Conservation (phyloP, 2,888 invertebrate species). For the Rotaria socialis region DNA sequence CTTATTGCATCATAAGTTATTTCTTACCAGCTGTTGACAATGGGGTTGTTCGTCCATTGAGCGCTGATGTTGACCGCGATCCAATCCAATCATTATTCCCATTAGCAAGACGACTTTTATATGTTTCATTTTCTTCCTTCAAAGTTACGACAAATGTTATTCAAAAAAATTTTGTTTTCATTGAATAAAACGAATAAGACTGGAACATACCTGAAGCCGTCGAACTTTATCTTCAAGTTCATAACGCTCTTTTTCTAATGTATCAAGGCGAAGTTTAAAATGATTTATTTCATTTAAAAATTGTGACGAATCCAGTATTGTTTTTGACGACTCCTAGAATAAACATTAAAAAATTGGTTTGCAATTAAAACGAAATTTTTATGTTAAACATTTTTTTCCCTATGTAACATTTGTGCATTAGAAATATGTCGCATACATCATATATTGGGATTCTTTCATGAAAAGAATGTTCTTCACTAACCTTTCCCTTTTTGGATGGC, state of each 20-base stretch:
- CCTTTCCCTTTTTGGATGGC: not conserved
- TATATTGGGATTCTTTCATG: not conserved
- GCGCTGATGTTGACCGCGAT: conserved; percentile 6
- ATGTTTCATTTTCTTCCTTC: conserved; percentile 28
- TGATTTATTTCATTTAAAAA: conserved; percentile 33
- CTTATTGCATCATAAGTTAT: not conserved
- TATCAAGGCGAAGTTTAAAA: conserved; percentile 9
- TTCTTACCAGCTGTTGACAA: not conserved
- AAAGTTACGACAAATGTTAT: not conserved
- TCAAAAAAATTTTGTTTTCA: no score
- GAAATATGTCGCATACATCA: not conserved
- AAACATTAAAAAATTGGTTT: not conserved
- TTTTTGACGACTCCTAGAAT: not conserved
- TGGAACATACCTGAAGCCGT: not conserved
- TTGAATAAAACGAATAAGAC: not conserved
- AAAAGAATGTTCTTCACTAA: not conserved
- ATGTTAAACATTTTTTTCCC: no score
- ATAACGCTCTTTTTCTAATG: conserved; percentile 35
- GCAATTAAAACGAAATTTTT: not conserved
- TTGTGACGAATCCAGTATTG: not conserved
- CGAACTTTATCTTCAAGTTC: conserved; percentile 35
- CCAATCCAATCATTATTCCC: not conserved
- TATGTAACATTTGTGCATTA: not conserved
- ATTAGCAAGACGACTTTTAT: not conserved
- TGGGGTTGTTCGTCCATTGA: conserved; percentile 14